Evolutionary conservation across 2,113 vertebrate species (phyloP), one percentile per base, ranked within the genome.

Genomic region (Haemorhous mexicanus): DNA sequence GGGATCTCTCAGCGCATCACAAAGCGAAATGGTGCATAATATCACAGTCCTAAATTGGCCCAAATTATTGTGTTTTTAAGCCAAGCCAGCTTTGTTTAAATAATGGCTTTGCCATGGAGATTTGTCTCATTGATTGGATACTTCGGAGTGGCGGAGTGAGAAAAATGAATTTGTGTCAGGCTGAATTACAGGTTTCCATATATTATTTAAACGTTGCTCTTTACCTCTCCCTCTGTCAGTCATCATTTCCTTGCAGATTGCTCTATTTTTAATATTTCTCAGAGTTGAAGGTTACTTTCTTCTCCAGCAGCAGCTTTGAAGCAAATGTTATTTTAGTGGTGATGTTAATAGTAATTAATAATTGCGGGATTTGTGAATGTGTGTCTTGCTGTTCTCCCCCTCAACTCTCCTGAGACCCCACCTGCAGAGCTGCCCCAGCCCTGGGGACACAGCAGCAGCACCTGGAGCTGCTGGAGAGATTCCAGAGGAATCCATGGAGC

Each of bases 101-200:
- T 95, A 97, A 93, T 96, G 89, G 76, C 85, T 96, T 94, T 89
- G 85, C 83, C 75, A 44, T 46, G 6, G 94, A 83, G 75, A 81
- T 91, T 74, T 72, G n/a, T 88, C 89, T 93, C 89, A 92, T 90
- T 95, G 94, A 96, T 96, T 97, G 95, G 94, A 79, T 96, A 89
- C 91, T 70, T 93, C 76, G 27, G 56, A 63, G 83, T 90, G 89
- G 80, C 94, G 77, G 50, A 83, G 90, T 23, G 77, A 79, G 91
- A 94, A 76, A 97, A 97, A 96, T 76, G 97, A 96, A 90, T 91
- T 93, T 69, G 50, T 89, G 76, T 97, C 97, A 89, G 81, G 83
- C 94, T 96, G 93, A 97, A 95, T 97, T 97, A 63, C 66, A 64
- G 81, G 77, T 95, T 93, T 97, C 86, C 64, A 80, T 97, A 50